These are phyloP conservation scores for Zelostemma sp. DNA, from an alignment of 1,140 invertebrate genomes.

Conservation along the genomic window DNA sequence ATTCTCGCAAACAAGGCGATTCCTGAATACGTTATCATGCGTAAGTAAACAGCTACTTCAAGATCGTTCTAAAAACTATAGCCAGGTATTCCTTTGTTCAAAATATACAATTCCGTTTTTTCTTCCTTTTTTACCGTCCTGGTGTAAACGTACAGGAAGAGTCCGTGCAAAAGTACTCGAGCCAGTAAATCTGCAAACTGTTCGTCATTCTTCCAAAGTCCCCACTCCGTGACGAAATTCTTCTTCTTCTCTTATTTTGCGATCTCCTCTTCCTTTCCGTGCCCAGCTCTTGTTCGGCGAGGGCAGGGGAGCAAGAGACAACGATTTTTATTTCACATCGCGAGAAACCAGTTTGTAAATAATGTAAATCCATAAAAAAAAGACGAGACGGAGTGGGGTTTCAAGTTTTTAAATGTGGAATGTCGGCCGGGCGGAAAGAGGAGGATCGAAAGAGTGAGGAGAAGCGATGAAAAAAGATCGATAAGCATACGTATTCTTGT, in stretches of 20 bases:
- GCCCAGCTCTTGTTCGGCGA: constrained; percentile 21
- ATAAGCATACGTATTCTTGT: constrained; percentile 17
- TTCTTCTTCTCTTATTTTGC: constrained; percentile 11
- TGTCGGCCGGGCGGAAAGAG: constrained; percentile 21
- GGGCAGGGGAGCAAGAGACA: constrained; percentile 48
- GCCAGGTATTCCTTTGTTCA: constrained; percentile 32
- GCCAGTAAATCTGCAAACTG: constrained; percentile 19
- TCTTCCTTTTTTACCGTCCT: constrained; percentile 20
- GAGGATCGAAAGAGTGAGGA: constrained; percentile 25
- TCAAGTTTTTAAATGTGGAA: constrained; percentile 53
- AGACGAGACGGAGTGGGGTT: constrained; percentile 26
- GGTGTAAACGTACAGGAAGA: constrained; percentile 15
- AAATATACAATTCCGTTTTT: constrained; percentile 15
- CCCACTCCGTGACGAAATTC: constrained; percentile 19
- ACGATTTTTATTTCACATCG: constrained; percentile 59
- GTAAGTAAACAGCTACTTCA: constrained; percentile 51
- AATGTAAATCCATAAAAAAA: constrained; percentile 62
- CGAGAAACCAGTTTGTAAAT: constrained; percentile 63
- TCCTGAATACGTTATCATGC: constrained; percentile 60
- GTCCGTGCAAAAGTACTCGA: constrained; percentile 27
- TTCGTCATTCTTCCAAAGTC: constrained; percentile 40
- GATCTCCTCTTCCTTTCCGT: constrained; percentile 6
- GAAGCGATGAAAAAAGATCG: constrained; percentile 29
- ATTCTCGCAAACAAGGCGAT: constrained; percentile 17
- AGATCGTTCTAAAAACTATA: constrained; percentile 42